phyloP scores from a whole-genome alignment of 2,113 vertebrate genomes.

The Raja brachyura region DNA sequence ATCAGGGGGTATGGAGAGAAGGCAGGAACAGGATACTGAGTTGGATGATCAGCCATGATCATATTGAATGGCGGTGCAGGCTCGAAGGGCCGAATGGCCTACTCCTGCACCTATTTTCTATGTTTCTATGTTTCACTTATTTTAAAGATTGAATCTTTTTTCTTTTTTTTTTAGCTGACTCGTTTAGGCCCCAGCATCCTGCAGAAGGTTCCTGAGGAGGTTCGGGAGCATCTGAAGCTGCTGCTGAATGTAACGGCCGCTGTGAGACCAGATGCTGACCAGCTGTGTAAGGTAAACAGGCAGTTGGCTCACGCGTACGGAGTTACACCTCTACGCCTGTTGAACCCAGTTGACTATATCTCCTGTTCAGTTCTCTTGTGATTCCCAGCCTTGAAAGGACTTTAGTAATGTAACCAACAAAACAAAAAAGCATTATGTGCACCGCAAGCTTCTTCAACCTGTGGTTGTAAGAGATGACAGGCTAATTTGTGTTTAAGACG shows the following conservation, averaged over 20 bases:
- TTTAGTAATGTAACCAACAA: neutral
- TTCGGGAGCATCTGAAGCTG: slow-evolving; percentile 86
- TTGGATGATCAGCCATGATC: no score
- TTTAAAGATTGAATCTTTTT: neutral
- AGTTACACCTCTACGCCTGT: neutral
- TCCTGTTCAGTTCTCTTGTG: neutral
- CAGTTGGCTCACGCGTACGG: neutral
- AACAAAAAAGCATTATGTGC: no score
- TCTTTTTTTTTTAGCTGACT: slow-evolving; percentile 66
- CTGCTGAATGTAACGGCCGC: slow-evolving; percentile 83
- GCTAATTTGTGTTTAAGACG: neutral
- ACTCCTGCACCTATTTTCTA: no score
- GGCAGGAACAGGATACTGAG: no score
- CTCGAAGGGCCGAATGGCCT: no score
- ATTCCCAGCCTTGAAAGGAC: neutral
- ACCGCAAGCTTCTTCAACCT: neutral
- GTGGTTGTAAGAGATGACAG: neutral
- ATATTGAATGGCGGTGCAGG: no score
- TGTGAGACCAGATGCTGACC: slow-evolving; percentile 92
- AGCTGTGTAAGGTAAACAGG: slow-evolving; percentile 85
- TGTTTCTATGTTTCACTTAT: no score
- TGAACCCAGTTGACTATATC: neutral
- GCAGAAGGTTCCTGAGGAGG: slow-evolving; percentile 80
- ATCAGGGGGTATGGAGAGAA: no score
- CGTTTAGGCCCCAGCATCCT: slow-evolving; percentile 73